Base-by-base conservation (phyloP, 2,888 invertebrate species). In the Drosophila histrio region DNA sequence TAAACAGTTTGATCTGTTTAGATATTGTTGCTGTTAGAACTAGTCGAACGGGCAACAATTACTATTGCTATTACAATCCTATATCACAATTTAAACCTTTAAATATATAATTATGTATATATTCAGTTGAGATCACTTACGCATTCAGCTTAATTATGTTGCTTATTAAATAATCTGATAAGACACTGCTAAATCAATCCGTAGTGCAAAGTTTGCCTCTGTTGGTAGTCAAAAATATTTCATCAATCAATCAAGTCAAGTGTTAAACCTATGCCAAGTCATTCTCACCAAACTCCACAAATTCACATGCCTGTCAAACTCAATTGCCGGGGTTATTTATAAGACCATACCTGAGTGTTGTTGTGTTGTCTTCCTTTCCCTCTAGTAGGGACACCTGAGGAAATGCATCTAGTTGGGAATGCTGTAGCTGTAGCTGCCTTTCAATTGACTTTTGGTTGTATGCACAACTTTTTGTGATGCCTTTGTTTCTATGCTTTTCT, bases 271-370 rank as follows among this genome's bases (percentile, higher is more conserved):
- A 17, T 5, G 13, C 28, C 39, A 13, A 21, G 36, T 30, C 30
- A 8, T 32, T 46, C 30, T 7, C 15, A 17, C 17, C 19, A 7
- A 26, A 26, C 39, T 30, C 36, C 44, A 65, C 57, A 46, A 58
- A 59, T 52, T 64, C 61, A 9, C 47, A 64, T 66, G 68, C 70
- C 64, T 66, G 84, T 83, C 87, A 77, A 70, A 72, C 60, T 66
- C 77, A 74, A 86, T 82, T 82, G 72, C 49, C 15, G 46, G 69
- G 72, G 50, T 83, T 80, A 80, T 82, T 69, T 61, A 64, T 78
- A 75, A 77, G 63, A 44, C 54, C 70, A 36, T 43, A 49, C 47
- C 66, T 30, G 34, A 41, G 39, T 41, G 44, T 19, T 9, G 26
- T 2, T 26, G 39, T 41, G 44, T 19, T 9, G 26, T 2, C 15